Conservation (phyloP, 2,888 invertebrate species). For the Alviniconcha strummeri region DNA sequence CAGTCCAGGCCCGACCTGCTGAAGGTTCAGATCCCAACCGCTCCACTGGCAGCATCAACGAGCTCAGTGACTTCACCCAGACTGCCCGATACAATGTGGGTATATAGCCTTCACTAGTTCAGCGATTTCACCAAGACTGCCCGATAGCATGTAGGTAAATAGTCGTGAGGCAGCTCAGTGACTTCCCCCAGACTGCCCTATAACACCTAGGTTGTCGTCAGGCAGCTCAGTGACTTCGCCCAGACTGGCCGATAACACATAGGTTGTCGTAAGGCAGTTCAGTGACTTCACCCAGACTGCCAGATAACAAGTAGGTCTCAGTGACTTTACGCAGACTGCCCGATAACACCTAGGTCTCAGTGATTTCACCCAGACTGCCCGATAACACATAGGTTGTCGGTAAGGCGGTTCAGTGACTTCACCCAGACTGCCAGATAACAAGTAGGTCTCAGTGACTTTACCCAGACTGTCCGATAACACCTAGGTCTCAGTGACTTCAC, state of each 20-base stretch:
- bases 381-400: too few species aligned
- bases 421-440: neutral
- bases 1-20: slow-evolving; percentile 81
- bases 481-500: slow-evolving; percentile 60
- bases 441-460: slow-evolving; percentile 34
- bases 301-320: neutral
- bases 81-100: slow-evolving; percentile 87
- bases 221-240: neutral
- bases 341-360: neutral
- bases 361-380: too few species aligned
- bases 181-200: slow-evolving; percentile 76
- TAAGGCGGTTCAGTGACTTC: neutral
- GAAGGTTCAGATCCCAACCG: slow-evolving; percentile 78
- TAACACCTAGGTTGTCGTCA: slow-evolving; percentile 87
- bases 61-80: slow-evolving; percentile 63
- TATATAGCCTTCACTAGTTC: neutral
- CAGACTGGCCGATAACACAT: neutral
- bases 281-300: slow-evolving; percentile 44
- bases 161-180: neutral
- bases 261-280: neutral
- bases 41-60: slow-evolving; percentile 63
- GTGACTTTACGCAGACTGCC: neutral
- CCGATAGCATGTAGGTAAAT: slow-evolving; percentile 42
- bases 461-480: slow-evolving; percentile 1
- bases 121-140: too few species aligned